A percentile compares a stretch with the other conserved stretches of the same genome.
Conservation (phyloP, 1,140 invertebrate genomes). For the Whitmania pigra region DNA sequence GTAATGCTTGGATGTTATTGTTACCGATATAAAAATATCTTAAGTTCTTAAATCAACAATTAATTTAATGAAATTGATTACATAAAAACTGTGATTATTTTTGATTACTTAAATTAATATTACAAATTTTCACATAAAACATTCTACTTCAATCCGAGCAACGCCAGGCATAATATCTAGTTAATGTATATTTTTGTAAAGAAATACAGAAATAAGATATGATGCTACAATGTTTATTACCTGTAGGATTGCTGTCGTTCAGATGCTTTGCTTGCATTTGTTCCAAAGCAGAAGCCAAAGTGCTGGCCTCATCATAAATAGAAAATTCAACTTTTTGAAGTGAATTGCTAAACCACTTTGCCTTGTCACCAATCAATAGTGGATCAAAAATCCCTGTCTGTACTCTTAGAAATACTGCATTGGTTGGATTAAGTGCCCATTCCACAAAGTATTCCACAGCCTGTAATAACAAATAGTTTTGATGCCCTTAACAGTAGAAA, state of each 20-base stretch:
- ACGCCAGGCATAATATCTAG: no score
- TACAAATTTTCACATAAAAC: no score
- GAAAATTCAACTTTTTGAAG: constrained; percentile 79
- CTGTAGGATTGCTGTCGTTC: constrained; percentile 64
- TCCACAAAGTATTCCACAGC: constrained; percentile 96
- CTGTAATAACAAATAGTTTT: constrained; percentile 38
- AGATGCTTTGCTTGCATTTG: constrained; percentile 28
- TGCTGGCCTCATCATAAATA: constrained; percentile 68
- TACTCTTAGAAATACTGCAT: constrained; percentile 88
- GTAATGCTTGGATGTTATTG: no score
- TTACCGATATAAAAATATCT: no score
- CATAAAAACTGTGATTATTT: no score
- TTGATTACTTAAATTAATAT: no score
- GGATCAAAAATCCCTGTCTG: constrained; percentile 91
- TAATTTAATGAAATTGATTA: no score
- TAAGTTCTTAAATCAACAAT: no score
- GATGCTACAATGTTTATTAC: constrained; percentile 28
- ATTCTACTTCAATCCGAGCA: no score
- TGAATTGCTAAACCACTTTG: constrained; percentile 73
- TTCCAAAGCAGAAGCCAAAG: constrained; percentile 38
- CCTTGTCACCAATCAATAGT: constrained; percentile 85
- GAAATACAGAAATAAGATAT: constrained; percentile 17
- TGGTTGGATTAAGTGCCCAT: constrained; percentile 89
- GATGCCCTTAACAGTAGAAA: no score
- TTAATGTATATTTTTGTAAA: constrained; percentile 8